These are phyloP conservation scores for Leptopilina drosophilae DNA, from an alignment of 2,888 invertebrate species.

Conservation along the genomic window DNA sequence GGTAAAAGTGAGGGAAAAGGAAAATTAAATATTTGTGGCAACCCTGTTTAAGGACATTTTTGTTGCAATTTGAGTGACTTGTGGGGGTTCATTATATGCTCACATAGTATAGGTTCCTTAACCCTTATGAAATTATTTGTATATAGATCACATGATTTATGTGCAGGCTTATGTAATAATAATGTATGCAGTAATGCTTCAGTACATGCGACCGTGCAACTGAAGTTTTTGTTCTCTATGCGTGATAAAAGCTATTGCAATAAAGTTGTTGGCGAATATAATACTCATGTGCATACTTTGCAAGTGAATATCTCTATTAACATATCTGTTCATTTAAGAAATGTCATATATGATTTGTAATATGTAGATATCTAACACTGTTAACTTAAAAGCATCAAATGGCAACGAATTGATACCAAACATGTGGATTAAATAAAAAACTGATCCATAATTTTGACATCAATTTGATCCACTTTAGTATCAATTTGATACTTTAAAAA, in stretches of 20 bases:
- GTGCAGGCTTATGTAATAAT: not conserved
- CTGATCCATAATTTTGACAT: too few relatives aligned
- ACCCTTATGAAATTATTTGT: not conserved
- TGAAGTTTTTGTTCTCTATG: not conserved
- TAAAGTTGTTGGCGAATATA: not conserved
- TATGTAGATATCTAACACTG: not conserved
- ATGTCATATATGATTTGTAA: not conserved
- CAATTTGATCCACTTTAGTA: too few relatives aligned
- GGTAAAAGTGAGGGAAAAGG: too few relatives aligned
- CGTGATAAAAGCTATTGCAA: constrained; percentile 22
- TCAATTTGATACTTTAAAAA: too few relatives aligned
- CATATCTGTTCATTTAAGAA: not conserved
- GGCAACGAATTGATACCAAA: too few relatives aligned
- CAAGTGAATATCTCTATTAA: constrained; percentile 5
- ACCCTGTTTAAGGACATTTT: too few relatives aligned
- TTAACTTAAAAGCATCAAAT: too few relatives aligned
- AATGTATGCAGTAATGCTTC: constrained; percentile 3
- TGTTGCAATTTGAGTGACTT: too few relatives aligned
- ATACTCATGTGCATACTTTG: not conserved
- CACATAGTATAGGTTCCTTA: too few relatives aligned
- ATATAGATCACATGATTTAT: not conserved
- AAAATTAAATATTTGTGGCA: too few relatives aligned
- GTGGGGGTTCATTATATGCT: too few relatives aligned
- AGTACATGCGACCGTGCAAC: constrained; percentile 3
- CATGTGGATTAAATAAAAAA: too few relatives aligned